phyloP scores from a whole-genome alignment of 1,140 invertebrate species.

The Bicyclus anynana region DNA sequence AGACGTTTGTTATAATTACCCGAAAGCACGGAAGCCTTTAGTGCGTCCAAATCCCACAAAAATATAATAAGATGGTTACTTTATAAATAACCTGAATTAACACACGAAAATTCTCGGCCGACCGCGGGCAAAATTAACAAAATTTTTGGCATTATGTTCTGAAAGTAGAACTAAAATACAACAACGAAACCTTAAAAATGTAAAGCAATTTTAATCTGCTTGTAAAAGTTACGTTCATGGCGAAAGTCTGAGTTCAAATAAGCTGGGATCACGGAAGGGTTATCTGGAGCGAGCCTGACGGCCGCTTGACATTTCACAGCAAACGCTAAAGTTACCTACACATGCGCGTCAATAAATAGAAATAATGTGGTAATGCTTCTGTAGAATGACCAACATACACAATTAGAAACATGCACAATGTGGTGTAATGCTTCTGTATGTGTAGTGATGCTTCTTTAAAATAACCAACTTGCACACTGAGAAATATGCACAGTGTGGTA shows the following conservation, averaged over 20 bases:
- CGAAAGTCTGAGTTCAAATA: slow-evolving; percentile 9
- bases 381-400: neutral
- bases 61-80: no score
- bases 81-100: neutral
- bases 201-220: slow-evolving; percentile 14
- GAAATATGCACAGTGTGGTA: neutral
- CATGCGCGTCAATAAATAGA: neutral
- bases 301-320: neutral
- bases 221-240: slow-evolving; percentile 13
- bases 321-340: neutral
- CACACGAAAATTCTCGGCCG: neutral
- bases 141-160: neutral
- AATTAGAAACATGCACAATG: no score
- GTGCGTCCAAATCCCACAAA: no score
- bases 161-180: neutral
- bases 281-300: slow-evolving; percentile 2
- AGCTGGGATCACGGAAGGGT: slow-evolving; percentile 17
- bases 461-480: neutral
- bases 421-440: no score
- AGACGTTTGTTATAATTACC: no score
- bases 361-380: neutral
- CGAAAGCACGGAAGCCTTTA: no score
- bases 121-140: neutral
- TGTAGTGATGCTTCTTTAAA: no score
- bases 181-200: slow-evolving; percentile 7